Conservation (phyloP, 2,888 invertebrate genomes). For the Melanostoma mellinum region DNA sequence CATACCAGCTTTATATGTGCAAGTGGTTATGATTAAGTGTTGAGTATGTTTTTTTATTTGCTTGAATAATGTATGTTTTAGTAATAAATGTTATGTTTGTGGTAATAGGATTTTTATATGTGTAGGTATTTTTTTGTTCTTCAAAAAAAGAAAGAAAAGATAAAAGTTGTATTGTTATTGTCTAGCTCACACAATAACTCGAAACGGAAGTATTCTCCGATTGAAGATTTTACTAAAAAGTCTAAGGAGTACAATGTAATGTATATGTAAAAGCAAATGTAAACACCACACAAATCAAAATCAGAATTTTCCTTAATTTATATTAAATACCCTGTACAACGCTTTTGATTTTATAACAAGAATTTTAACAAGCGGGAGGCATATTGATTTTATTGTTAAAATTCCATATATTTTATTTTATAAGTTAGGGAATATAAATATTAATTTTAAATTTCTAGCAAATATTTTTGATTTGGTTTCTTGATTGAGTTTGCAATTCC, state of each 20-base stretch:
- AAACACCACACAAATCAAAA: constrained; percentile 53
- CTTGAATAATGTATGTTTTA: constrained; percentile 34
- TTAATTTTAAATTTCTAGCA: background rate
- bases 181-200: constrained; percentile 82
- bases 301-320: background rate
- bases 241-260: background rate
- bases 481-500: constrained; percentile 72
- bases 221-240: constrained; percentile 39
- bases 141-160: background rate
- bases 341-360: constrained; percentile 39
- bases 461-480: constrained; percentile 35
- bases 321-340: constrained; percentile 65
- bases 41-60: constrained; percentile 26
- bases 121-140: constrained; percentile 15
- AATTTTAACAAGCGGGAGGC: background rate
- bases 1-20: constrained; percentile 79
- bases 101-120: constrained; percentile 6
- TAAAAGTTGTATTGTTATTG: constrained; percentile 78
- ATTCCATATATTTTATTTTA: constrained; percentile 3
- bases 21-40: constrained; percentile 22
- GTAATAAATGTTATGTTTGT: constrained; percentile 32
- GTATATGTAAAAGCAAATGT: background rate
- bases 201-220: constrained; percentile 67
- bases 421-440: background rate
- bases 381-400: constrained; percentile 2